phyloP scores from a whole-genome alignment of 2,797 vertebrate species.

The Siniperca obscura region DNA sequence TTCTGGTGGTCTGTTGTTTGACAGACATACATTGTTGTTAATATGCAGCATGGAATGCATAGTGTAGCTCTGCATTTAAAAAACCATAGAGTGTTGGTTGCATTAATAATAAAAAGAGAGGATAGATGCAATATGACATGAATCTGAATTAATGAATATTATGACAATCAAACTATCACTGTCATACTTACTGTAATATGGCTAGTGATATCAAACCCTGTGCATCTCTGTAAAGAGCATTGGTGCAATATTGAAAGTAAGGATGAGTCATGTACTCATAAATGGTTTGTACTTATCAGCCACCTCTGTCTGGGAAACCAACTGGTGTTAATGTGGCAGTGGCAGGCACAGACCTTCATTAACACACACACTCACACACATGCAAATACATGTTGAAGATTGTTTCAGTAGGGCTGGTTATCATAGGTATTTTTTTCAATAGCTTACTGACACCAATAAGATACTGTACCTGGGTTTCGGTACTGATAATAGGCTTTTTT shows the following conservation, averaged over 20 bases:
- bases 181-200: not conserved
- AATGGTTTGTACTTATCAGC: not conserved
- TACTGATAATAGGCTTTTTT: not conserved
- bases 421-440: not conserved
- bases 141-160: not conserved
- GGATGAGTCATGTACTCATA: slow-evolving; percentile 17
- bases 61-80: not conserved
- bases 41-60: not conserved
- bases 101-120: not conserved
- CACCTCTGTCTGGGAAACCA: slow-evolving; percentile 1
- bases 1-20: not conserved
- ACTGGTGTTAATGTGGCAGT: slow-evolving; percentile 6
- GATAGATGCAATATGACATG: not conserved
- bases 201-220: not conserved
- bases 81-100: not conserved
- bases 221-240: not conserved
- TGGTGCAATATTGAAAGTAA: not conserved
- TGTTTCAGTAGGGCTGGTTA: not conserved
- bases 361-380: not conserved
- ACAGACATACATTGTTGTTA: not conserved
- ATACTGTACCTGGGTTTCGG: not conserved
- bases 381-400: not conserved
- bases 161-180: not conserved
- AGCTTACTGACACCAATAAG: not conserved
- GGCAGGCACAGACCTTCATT: not conserved